Conservation (phyloP, 1,140 invertebrate genomes). For the Parapsyche elsis region DNA sequence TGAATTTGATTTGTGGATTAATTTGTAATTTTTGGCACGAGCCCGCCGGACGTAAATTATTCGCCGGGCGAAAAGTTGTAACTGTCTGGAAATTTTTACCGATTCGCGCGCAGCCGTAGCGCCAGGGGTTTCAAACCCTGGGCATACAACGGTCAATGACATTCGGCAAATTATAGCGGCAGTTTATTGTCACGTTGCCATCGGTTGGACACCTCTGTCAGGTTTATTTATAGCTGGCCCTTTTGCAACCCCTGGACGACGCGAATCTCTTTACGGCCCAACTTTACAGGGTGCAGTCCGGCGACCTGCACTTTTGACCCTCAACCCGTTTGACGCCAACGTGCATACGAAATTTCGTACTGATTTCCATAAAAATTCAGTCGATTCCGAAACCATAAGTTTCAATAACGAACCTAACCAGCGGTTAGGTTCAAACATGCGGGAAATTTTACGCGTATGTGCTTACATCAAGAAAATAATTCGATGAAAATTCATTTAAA, state of each 20-base stretch:
- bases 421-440: too few species aligned
- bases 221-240: constrained; percentile 4
- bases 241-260: neutral
- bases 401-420: too few species aligned
- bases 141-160: constrained; percentile 35
- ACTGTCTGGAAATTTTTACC: constrained; percentile 3
- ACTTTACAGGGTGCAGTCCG: too few species aligned
- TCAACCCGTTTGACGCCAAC: too few species aligned
- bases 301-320: too few species aligned
- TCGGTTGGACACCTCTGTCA: neutral
- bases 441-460: too few species aligned
- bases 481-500: too few species aligned
- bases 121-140: neutral
- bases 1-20: constrained; percentile 10
- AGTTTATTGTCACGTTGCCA: constrained; percentile 42
- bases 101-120: neutral
- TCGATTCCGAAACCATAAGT: too few species aligned
- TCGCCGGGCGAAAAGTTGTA: neutral
- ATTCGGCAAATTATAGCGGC: constrained; percentile 43
- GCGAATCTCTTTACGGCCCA: neutral
- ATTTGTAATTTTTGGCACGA: constrained; percentile 13
- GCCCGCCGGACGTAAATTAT: neutral
- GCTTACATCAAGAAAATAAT: too few species aligned
- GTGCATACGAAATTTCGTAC: too few species aligned
- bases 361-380: too few species aligned